Base-by-base conservation (phyloP, 2,797 vertebrate genomes). In the Cacajao melanocephalus region DNA sequence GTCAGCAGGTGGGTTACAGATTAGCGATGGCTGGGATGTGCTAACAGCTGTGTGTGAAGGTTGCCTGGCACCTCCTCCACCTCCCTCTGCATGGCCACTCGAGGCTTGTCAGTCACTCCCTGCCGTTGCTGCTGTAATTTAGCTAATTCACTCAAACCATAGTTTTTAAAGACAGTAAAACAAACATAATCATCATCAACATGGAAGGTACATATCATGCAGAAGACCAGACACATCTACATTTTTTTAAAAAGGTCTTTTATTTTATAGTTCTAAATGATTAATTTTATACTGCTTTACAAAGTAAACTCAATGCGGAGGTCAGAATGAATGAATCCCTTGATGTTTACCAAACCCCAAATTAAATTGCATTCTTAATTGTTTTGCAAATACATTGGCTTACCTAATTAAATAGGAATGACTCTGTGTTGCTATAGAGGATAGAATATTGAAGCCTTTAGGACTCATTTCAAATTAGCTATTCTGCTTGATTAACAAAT, bases 321-420 rank as follows among this genome's bases (percentile, higher is more conserved):
- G 98, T 98, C 98, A 90, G 96, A 99, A 98, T 97, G 98, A 98
- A 99, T 98, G 97, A 99, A 98, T 99, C 98, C 98, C 98, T 98
- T 97, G 98, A 98, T 99, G 97, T 98, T 99, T 98, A 98, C 98
- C 98, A 98, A 97, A 93, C 97, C 94, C 97, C 94, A 98, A 98
- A 98, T 98, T 99, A 99, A 99, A 99, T 98, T 98, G 98, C 98
- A 97, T 98, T 98, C 98, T 98, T 98, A 99, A 99, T 98, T 99
- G 98, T 98, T 99, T 98, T 98, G 98, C 98, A 98, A 98, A 99
- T 98, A 98, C 98, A 98, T 98, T 98, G 98, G 97, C 97, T 98
- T 98, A 98, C 98, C 98, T 99, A 99, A 99, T 99, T 99, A 99
- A 99, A 99, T 97, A 98, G 98, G 98, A 98, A 98, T 97, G 97